A percentile compares a stretch with the other conserved stretches of the same genome.
Evolutionary conservation across 1,140 invertebrate genomes (phyloP).

Genomic region (Tyrophagus putrescentiae): DNA sequence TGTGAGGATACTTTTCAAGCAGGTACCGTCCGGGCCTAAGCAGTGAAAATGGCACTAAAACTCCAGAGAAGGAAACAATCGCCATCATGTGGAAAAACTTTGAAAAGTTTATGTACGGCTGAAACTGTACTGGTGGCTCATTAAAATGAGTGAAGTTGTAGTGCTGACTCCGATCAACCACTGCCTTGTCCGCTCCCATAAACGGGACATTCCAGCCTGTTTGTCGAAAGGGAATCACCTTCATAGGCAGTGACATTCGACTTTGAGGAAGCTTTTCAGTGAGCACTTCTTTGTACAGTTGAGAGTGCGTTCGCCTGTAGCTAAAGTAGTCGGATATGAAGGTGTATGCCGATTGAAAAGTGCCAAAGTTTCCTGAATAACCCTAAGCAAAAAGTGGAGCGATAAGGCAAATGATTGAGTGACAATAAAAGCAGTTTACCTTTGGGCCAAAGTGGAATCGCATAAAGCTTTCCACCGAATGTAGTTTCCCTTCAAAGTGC

Average conservation of each 20-base stretch:
- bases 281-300: constrained; percentile 11
- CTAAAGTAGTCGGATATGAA: constrained; percentile 48
- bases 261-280: constrained; percentile 36
- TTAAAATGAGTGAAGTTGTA: constrained; percentile 2
- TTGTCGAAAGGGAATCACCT: not conserved
- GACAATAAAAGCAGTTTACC: too few relatives aligned
- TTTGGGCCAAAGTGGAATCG: not conserved
- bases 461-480: not conserved
- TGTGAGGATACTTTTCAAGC: constrained; percentile 1
- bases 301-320: constrained; percentile 32
- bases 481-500: constrained; percentile 45
- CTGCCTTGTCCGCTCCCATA: not conserved
- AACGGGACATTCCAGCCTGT: constrained; percentile 12
- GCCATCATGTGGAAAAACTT: constrained; percentile 33
- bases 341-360: constrained; percentile 63
- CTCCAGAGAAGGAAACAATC: constrained; percentile 49
- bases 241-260: not conserved
- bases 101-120: not conserved
- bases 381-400: constrained; percentile 30
- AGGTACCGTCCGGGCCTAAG: not conserved
- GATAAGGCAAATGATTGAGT: not conserved
- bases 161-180: not conserved
- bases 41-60: constrained; percentile 32
- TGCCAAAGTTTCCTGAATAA: constrained; percentile 48
- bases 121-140: constrained; percentile 15